Base-by-base conservation (phyloP, 2,888 invertebrate species). In the Ethmia dodecea region DNA sequence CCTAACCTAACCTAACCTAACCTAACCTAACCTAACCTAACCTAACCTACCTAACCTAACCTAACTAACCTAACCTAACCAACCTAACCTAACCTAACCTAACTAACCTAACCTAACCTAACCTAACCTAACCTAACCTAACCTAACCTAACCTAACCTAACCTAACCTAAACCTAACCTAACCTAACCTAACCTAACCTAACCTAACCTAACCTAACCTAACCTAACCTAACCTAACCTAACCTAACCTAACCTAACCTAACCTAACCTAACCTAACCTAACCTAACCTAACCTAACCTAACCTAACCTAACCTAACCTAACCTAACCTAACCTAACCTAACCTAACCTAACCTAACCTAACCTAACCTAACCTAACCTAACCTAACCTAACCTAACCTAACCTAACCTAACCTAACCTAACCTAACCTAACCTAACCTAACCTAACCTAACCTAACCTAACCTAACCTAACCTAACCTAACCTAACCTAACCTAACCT, bases 371-470 rank as follows among this genome's bases (percentile, higher is more conserved):
- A 28, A 35, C 28, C 35, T 29, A 28, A 35, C 28, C 33, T 26
- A 24, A 32, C 20, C 32, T 24, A 22, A 32, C 20, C 32, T 24
- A 24, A 32, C 20, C 32, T 24, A 24, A 32, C 20, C 32, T 24
- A 24, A 32, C 13, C 32, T 24, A 22, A 32, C 20, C 32, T 24
- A 27, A 27, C 27, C 27, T 24, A 22, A 32, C 16, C 31, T 22
- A 20, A 31, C 16, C 31, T 22, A 20, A 32, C 20, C 32, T 40
- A 38, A 40, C 43, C 36, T 40, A 43, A 43, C 40, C 40, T 40
- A 43, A 40, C 40, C 40, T 40, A 40, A 37, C 39, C 33, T 33
- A 37, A 35, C 37, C 37, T 38, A 33, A 31, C 32, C 13, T 33
- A 25, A 35, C 26, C 27, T 33, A 34, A 31, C 37, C 22, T 37